Percentiles rank a stretch among this genome's conserved stretches.
Conservation (phyloP, 2,113 vertebrate genomes). For the Rhinolophus sinicus region DNA sequence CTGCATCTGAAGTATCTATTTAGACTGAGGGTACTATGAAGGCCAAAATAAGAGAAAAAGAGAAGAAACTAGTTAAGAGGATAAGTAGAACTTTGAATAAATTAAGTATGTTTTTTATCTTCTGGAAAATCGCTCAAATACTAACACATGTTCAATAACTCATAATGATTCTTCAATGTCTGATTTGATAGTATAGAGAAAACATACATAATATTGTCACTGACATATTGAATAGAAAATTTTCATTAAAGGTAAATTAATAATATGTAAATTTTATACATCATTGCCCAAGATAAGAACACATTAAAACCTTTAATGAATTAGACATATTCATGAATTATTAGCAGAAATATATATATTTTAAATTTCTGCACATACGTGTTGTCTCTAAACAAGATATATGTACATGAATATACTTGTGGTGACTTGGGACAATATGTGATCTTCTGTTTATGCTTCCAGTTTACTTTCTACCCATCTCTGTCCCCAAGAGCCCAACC, state of each 20-base stretch:
- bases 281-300: constrained; percentile 41
- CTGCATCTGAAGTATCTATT: neutral
- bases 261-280: constrained; percentile 48
- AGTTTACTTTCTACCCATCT: neutral
- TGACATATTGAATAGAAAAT: neutral
- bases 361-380: neutral
- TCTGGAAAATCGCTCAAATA: neutral
- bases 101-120: neutral
- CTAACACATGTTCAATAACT: neutral
- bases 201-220: constrained; percentile 27
- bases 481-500: neutral
- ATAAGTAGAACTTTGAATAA: neutral
- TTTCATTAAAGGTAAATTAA: constrained; percentile 61
- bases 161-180: neutral
- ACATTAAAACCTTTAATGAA: constrained; percentile 54
- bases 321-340: constrained; percentile 22
- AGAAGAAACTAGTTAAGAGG: neutral
- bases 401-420: neutral
- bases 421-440: neutral
- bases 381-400: neutral
- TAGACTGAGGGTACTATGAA: neutral
- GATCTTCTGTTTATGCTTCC: neutral
- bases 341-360: constrained; percentile 1
- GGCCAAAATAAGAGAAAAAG: neutral
- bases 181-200: neutral